Evolutionary conservation across 2,888 invertebrate genomes (phyloP).

Genomic region (Gnatocerus cornutus): DNA sequence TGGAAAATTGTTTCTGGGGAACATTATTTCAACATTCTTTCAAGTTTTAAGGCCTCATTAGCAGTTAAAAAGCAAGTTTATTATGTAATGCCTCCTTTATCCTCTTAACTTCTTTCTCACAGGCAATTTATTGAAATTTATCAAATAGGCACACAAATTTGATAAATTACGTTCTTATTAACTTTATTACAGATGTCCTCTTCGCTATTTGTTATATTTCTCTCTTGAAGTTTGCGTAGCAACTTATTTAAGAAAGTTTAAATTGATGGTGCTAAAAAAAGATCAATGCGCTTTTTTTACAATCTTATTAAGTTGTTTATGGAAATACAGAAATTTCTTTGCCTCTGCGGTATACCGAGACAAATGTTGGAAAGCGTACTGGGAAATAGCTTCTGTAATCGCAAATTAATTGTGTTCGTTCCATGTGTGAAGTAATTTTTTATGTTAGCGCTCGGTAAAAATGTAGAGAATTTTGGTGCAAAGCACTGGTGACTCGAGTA

Average conservation of each 20-base stretch:
- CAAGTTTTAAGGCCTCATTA: conserved; percentile 54
- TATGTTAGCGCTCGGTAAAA: no score
- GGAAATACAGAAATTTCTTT: conserved; percentile 19
- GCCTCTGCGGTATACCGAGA: neutral
- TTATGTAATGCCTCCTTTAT: conserved; percentile 50
- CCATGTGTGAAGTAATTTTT: no score
- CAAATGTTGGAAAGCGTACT: neutral
- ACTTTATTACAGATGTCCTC: conserved; percentile 19
- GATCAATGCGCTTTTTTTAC: neutral
- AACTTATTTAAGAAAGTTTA: neutral
- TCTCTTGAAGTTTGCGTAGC: neutral
- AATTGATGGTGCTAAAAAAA: neutral
- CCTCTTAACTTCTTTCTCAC: conserved; percentile 42
- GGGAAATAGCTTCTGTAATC: no score
- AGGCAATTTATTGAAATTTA: conserved; percentile 49
- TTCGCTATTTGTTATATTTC: neutral
- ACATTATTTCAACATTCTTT: conserved; percentile 54
- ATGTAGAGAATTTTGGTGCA: no score
- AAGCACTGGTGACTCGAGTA: conserved; percentile 10
- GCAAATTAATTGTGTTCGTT: no score
- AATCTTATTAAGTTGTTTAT: no score
- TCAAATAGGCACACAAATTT: conserved; percentile 36
- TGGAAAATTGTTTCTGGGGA: conserved; percentile 58
- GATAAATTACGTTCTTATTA: conserved; percentile 33
- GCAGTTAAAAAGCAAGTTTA: conserved; percentile 54